Percentiles rank a stretch among this genome's conserved stretches.
Evolutionary conservation across 2,888 invertebrate species (phyloP).

Genomic region (Melinaea menophilus): DNA sequence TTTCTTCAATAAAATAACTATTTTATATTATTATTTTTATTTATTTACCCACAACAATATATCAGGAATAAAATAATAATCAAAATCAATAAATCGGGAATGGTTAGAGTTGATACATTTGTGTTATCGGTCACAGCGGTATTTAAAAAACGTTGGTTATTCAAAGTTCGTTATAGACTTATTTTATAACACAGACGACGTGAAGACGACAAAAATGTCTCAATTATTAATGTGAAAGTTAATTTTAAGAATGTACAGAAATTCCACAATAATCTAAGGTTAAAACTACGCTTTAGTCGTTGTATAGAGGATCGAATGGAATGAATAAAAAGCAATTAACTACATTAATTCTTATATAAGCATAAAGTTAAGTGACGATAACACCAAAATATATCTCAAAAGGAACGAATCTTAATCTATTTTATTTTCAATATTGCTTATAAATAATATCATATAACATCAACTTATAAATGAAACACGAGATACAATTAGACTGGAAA

Average conservation of each 20-base stretch:
- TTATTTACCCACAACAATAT: too few relatives aligned
- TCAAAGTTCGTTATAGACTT: slow-evolving; percentile 21
- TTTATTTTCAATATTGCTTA: slow-evolving; percentile 62
- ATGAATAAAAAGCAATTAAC: neutral
- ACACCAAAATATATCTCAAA: slow-evolving; percentile 10
- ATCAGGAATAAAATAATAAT: too few relatives aligned
- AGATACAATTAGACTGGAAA: slow-evolving; percentile 37
- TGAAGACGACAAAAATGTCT: slow-evolving; percentile 18
- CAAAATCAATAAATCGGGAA: too few relatives aligned
- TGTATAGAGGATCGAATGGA: neutral
- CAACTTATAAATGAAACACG: neutral
- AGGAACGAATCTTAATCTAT: slow-evolving; percentile 22
- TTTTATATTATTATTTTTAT: too few relatives aligned
- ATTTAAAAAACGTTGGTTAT: slow-evolving; percentile 19
- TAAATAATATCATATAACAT: slow-evolving; percentile 42
- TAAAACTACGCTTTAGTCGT: slow-evolving; percentile 6
- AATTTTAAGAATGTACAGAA: slow-evolving; percentile 1
- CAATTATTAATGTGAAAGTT: neutral
- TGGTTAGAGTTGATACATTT: neutral
- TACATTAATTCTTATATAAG: slow-evolving; percentile 23
- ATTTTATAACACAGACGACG: slow-evolving; percentile 30
- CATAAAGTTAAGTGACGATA: slow-evolving; percentile 12
- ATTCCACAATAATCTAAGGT: neutral
- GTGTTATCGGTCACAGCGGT: slow-evolving; percentile 23
- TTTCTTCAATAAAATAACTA: too few relatives aligned